Base-by-base conservation (phyloP, 1,140 invertebrate species). In the Penaeus vannamei region DNA sequence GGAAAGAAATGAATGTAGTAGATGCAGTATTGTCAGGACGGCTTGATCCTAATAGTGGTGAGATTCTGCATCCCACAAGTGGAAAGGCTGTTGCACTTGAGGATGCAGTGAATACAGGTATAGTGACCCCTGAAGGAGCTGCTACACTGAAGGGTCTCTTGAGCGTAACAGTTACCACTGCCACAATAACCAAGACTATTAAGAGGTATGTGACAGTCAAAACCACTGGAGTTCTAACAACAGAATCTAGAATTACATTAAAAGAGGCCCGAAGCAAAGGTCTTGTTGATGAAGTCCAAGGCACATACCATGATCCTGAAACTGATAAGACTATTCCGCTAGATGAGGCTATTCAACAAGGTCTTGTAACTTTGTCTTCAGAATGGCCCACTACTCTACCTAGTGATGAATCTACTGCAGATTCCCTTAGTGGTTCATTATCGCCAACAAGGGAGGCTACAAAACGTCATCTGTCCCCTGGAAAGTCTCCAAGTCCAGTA, bases 61-160 rank as follows among this genome's bases (percentile, higher is more conserved):
- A 97, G 92, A 93, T 99, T 77, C 93, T 97, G 81, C 97, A 99
- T 93, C 94, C 95, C 10, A 94, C 94, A 91, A 96, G 95, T 42
- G 96, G 95, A 91, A 95, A 96, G 93, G 94, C 95, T 91, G 94
- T 99, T 91, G 96, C 96, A 91, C 95, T 98, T 79, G 96, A 97
- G 92, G 96, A 97, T 92, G 97, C 97, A 61, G 96, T 99, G 83
- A 95, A 96, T 92, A 95, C 96, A 64, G 96, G 96, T 92, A 94
- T 98, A 83, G 97, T 98, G 22, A 96, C 97, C 17, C 95, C 96
- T 4, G 96, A 98, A 93, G 97, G 97, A 82, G 97, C 97, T 72
- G 95, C 96, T 87, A 94, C 97, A 85, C 93, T 98, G 69, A 96
- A 97, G 92, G 96, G 96, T 92, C 93, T 98, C 83, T 93, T 98